Percentiles rank a stretch among this genome's conserved stretches.
Evolutionary conservation across 1,140 invertebrate species (phyloP).

Genomic region (Popillia japonica): DNA sequence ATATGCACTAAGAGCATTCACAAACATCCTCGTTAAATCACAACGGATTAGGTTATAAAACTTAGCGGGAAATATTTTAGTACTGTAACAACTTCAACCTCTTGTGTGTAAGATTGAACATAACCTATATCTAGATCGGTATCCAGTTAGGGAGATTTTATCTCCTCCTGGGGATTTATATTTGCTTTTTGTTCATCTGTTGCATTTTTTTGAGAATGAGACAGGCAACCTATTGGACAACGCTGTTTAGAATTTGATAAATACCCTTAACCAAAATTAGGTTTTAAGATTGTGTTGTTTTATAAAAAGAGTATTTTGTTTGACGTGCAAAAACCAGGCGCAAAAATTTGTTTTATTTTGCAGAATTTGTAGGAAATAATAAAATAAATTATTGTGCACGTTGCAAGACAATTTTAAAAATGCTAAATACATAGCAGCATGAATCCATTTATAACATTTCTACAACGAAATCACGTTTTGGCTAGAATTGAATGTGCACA

Average conservation of each 20-base stretch:
- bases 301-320: slow-evolving; percentile 5
- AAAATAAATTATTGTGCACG: slow-evolving; percentile 6
- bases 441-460: slow-evolving; percentile 68
- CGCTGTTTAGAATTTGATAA: neutral
- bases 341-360: neutral
- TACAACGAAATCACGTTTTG: slow-evolving; percentile 69
- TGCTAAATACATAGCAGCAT: slow-evolving; percentile 50
- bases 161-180: too few relatives aligned
- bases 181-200: too few relatives aligned
- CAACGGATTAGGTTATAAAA: neutral
- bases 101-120: neutral
- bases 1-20: neutral
- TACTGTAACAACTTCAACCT: neutral
- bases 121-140: neutral
- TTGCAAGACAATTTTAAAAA: slow-evolving; percentile 6
- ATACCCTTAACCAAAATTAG: neutral
- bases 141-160: too few relatives aligned
- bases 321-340: neutral
- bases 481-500: slow-evolving; percentile 69
- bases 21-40: neutral
- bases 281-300: neutral
- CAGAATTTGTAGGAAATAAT: neutral
- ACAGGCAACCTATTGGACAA: neutral
- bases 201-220: too few relatives aligned
- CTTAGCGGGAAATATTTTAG: neutral